Base-by-base conservation (phyloP, 2,113 vertebrate genomes). In the Pampusana beccarii region DNA sequence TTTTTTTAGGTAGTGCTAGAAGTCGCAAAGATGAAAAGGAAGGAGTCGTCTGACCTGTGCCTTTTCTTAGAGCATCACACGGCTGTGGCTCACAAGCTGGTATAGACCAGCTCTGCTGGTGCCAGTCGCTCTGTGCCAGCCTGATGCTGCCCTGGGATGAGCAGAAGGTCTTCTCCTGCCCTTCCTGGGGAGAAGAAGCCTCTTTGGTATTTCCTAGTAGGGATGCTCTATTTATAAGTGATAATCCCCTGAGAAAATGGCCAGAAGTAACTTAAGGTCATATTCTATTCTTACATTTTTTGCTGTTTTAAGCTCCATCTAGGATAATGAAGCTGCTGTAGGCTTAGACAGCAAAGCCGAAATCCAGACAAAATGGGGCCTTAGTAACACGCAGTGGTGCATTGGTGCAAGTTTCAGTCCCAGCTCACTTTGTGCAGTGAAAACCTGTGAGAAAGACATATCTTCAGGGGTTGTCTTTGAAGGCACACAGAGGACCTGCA, bases 1-100 rank as follows among this genome's bases (percentile, higher is more conserved):
- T 90, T 92, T 90, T 92, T 92, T 96, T 88, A 83, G 71, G 60
- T 56, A 73, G 85, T 80, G 91, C 71, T 90, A 73, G 90, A 86
- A 95, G 92, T 77, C 70, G 82, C 62, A 89, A 82, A 88, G 82
- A 94, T 57, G 58, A 95, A 90, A 83, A 82, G 42, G 44, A 1
- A 28, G 54, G 74, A 71, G 62, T 53, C 0, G 31, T 92, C 90
- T 96, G 94, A 97, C 90, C 80, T 66, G 70, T 60, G 54, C 78
- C 94, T 96, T 94, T 94, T 95, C 87, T 94, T 94, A 87, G 78
- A 94, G n/a, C 73, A 72, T 95, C 94, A 95, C 80, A 61, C 7
- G 16, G 16, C 2, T 12, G 11, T 89, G 83, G 83, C 69, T 87
- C 87, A 75, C 71, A 18, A 24, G 28, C 71, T 88, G 79, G 46